Percentiles rank a stretch among this genome's conserved stretches.
Conservation (phyloP, 37 sponge, comb jelly and placozoan species). For the Agelas oroides region DNA sequence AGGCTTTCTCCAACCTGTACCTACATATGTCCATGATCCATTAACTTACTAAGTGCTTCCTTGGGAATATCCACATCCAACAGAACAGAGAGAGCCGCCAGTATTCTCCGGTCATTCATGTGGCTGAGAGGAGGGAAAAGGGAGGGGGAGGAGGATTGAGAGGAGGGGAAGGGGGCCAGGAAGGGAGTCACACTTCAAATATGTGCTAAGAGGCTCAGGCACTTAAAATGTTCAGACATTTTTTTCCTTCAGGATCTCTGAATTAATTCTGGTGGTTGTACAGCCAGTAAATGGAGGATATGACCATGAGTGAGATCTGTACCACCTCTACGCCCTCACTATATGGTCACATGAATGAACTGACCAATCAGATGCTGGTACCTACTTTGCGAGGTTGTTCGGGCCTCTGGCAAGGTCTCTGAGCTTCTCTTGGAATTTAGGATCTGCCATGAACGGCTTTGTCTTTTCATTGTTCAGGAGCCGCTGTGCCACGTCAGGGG, state of each 20-base stretch:
- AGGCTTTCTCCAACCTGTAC: too few relatives aligned
- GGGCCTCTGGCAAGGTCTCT: constrained; percentile 36
- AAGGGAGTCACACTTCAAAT: neutral
- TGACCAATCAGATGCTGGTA: neutral
- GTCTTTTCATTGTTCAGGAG: constrained; percentile 64
- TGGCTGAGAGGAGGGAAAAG: constrained; percentile 7
- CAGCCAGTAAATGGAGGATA: too few relatives aligned
- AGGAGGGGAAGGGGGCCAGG: too few relatives aligned
- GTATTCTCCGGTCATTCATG: constrained; percentile 54
- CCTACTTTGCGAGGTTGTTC: constrained; percentile 16
- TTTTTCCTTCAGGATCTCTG: too few relatives aligned
- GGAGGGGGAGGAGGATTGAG: neutral
- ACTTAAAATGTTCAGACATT: too few relatives aligned
- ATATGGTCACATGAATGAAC: too few relatives aligned
- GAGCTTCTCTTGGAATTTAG: constrained; percentile 53
- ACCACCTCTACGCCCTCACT: too few relatives aligned
- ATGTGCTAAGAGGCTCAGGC: neutral
- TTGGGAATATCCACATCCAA: constrained; percentile 53
- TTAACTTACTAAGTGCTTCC: too few relatives aligned
- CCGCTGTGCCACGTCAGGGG: constrained; percentile 34
- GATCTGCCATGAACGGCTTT: constrained; percentile 62
- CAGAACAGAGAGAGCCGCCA: constrained; percentile 63
- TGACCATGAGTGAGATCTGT: too few relatives aligned
- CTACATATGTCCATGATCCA: too few relatives aligned
- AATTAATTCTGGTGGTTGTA: too few relatives aligned